phyloP scores from a whole-genome alignment of 2,888 invertebrate genomes.

The Chymomyza fuscimana region DNA sequence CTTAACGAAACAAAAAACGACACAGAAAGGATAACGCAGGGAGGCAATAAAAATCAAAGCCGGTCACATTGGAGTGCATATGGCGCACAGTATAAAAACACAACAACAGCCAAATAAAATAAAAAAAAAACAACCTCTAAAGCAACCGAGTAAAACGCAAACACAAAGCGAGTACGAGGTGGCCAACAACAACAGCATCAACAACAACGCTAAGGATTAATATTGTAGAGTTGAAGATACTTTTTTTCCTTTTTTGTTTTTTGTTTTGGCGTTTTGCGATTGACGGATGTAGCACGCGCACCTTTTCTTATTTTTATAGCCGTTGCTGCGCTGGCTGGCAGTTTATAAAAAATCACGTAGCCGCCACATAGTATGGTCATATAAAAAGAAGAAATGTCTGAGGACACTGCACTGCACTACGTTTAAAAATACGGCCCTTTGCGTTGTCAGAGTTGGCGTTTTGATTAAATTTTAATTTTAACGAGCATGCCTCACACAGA shows the following conservation, averaged over 20 bases:
- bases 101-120: slow-evolving; percentile 32
- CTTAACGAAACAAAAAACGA: slow-evolving; percentile 17
- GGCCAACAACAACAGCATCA: neutral
- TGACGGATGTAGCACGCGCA: slow-evolving; percentile 37
- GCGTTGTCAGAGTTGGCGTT: neutral
- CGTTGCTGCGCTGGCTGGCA: slow-evolving; percentile 15
- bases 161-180: slow-evolving; percentile 18
- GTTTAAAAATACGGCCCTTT: neutral
- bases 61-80: slow-evolving; percentile 45
- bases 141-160: slow-evolving; percentile 45
- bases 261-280: neutral
- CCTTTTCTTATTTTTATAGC: slow-evolving; percentile 29
- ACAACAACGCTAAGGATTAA: neutral
- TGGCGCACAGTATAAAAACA: slow-evolving; percentile 34
- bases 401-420: slow-evolving; percentile 9
- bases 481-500: slow-evolving; percentile 21
- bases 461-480: slow-evolving; percentile 47
- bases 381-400: neutral
- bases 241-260: neutral
- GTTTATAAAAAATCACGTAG: slow-evolving; percentile 48
- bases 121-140: slow-evolving; percentile 22
- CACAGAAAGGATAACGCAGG: slow-evolving; percentile 14
- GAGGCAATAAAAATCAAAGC: slow-evolving; percentile 60
- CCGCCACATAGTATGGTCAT: slow-evolving; percentile 14
- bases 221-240: neutral